phyloP scores from a whole-genome alignment of 2,888 invertebrate species.

The Parnassius smintheus region DNA sequence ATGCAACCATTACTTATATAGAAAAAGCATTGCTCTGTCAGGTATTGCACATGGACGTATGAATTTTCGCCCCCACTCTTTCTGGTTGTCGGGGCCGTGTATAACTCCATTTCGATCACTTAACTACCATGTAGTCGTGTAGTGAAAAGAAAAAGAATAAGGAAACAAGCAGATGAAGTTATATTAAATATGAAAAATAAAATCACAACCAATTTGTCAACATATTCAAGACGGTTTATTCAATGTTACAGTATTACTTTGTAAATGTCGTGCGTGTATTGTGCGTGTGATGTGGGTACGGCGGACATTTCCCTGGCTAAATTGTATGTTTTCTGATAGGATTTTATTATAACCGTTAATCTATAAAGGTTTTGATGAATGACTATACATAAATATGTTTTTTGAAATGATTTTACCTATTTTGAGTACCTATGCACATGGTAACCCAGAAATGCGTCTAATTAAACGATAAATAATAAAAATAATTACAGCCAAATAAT shows the following conservation, averaged over 20 bases:
- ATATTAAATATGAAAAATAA: constrained; percentile 36
- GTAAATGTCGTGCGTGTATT: constrained; percentile 47
- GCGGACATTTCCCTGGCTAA: constrained; percentile 47
- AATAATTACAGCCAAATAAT: too few relatives aligned
- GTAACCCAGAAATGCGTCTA: too few relatives aligned
- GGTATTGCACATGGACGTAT: too few relatives aligned
- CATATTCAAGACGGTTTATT: constrained; percentile 54
- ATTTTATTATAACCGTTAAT: constrained; percentile 29
- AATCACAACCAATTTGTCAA: constrained; percentile 61
- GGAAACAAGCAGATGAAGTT: neutral
- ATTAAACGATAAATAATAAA: too few relatives aligned
- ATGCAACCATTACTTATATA: too few relatives aligned
- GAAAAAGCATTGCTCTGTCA: too few relatives aligned
- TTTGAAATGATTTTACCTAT: neutral
- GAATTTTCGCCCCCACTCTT: too few relatives aligned
- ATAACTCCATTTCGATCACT: too few relatives aligned
- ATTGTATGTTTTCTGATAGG: constrained; percentile 67
- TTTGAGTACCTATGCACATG: neutral
- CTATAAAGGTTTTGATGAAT: constrained; percentile 31
- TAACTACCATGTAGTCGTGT: too few relatives aligned
- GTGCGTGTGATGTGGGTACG: constrained; percentile 71
- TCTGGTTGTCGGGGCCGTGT: too few relatives aligned
- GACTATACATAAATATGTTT: constrained; percentile 12
- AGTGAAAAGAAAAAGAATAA: too few relatives aligned
- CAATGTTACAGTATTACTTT: constrained; percentile 56